Base-by-base conservation (phyloP, 2,888 invertebrate species). In the Ormyrus pomaceus region DNA sequence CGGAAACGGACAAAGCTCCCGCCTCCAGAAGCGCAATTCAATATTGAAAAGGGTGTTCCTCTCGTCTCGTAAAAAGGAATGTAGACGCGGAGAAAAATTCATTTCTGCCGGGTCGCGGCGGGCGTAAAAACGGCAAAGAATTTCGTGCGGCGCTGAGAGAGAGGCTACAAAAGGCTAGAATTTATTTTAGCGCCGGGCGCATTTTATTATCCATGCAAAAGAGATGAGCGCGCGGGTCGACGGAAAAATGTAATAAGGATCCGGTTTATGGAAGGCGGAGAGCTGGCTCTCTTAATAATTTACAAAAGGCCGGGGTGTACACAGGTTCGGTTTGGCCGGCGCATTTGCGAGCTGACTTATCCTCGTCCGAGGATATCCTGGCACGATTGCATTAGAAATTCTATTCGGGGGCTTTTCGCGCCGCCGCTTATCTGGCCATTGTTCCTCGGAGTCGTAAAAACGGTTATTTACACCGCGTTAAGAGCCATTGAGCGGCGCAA, bases 161-260 rank as follows among this genome's bases (percentile, higher is more conserved):
- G 13, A 8, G 45, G 59, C 19, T 34, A 50, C 51, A 51, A 58
- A 58, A 59, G 68, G 61, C 6, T 53, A 11, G 65, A 66, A 72
- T 78, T 78, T 61, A 71, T 66, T 72, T 72, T 62, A 66, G 59
- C 66, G 55, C n/a, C 13, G 48, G 59, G 55, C 45, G 58, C 19
- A n/a, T 77, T 77, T 77, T 71, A 77, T 66, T 59, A 65, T 65
- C 19, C 65, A 48, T 64, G 65, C 51, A 71, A 65, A 65, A 58
- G 51, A 71, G 58, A 77, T 19, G 62, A 59, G 48, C 19, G 51
- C 11, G 13, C 19, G 55, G n/a, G 10, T 9, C 46, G 46, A 19
- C 34, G 61, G 55, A 62, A 64, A 69, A 62, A 61, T 55, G 61
- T 62, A 61, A 69, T 76, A 62, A 69, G 68, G 61, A 76, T 48